Conservation (phyloP, 2,888 invertebrate species). For the Trachelus iudaicus region DNA sequence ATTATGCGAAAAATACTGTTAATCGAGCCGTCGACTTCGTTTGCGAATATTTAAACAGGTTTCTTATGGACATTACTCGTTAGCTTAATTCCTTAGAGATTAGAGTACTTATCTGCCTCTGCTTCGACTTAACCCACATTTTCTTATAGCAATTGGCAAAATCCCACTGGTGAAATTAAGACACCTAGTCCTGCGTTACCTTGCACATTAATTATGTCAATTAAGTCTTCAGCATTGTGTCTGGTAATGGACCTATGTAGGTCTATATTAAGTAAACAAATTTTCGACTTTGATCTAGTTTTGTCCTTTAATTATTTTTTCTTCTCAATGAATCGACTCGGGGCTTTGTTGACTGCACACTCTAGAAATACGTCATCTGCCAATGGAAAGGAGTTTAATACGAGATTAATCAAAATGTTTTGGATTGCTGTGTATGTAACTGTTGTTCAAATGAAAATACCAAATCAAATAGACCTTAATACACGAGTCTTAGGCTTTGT, state of each 20-base stretch:
- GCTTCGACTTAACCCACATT: not conserved
- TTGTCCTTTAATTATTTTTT: not conserved
- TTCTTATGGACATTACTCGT: not conserved
- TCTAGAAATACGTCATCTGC: not conserved
- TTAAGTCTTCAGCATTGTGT: not conserved
- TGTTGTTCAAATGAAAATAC: not conserved
- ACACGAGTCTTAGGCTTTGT: not conserved
- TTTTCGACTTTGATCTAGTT: not conserved
- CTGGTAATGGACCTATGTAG: not conserved
- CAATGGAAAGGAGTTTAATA: not conserved
- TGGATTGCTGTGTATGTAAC: not conserved
- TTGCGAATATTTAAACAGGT: not conserved
- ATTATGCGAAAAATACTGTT: constrained; percentile 25
- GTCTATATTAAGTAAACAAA: not conserved
- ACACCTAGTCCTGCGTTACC: too few species aligned
- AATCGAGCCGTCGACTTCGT: constrained; percentile 15
- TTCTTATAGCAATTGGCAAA: not conserved
- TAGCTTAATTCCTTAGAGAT: not conserved
- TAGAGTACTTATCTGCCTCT: not conserved
- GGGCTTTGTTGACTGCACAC: not conserved
- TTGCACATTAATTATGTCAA: too few species aligned
- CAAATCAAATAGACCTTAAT: not conserved
- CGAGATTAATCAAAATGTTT: not conserved
- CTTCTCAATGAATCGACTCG: not conserved
- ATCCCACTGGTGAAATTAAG: not conserved